Percentiles rank a stretch among this genome's conserved stretches.
Conservation (phyloP, 1,140 invertebrate genomes). For the Zaprionus vittiger region DNA sequence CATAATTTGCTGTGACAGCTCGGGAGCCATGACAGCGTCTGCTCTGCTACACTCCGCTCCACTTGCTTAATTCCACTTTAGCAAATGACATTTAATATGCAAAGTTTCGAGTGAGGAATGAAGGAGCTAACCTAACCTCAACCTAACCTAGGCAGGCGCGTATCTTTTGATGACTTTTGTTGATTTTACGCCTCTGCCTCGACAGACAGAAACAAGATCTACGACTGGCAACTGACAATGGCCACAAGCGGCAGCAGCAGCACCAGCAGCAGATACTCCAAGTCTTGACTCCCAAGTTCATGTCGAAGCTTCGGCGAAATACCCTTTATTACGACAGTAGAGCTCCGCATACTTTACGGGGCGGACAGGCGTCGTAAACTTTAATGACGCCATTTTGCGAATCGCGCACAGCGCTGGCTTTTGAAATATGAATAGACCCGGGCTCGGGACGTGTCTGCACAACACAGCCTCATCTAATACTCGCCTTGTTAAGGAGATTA, state of each 20-base stretch:
- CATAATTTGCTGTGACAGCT: conserved; percentile 78
- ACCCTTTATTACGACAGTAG: conserved; percentile 79
- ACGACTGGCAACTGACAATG: conserved; percentile 53
- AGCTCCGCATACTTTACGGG: conserved; percentile 76
- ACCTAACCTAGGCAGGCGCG: conserved; percentile 22
- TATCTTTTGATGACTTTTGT: conserved; percentile 82
- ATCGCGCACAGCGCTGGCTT: conserved; percentile 69
- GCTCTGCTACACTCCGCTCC: conserved; percentile 38
- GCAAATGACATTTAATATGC: conserved; percentile 82
- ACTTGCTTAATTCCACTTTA: conserved; percentile 79
- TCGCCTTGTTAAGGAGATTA: conserved; percentile 78
- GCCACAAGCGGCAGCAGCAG: conserved; percentile 30
- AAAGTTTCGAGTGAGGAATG: conserved; percentile 60
- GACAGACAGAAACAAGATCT: conserved; percentile 53
- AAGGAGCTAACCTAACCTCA: conserved; percentile 2
- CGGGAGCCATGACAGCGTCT: conserved; percentile 47
- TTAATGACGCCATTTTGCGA: conserved; percentile 77
- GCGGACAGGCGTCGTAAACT: conserved; percentile 69
- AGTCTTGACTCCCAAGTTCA: conserved; percentile 24
- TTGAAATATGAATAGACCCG: conserved; percentile 79
- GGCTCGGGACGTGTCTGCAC: conserved; percentile 2
- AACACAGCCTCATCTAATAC: conserved; percentile 55
- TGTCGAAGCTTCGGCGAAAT: conserved; percentile 65
- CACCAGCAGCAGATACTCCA: conserved; percentile 1
- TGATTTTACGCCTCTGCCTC: conserved; percentile 67